A percentile compares a stretch with the other conserved stretches of the same genome.
phyloP scores from a whole-genome alignment of 1,140 invertebrate species.

The Pinna nobilis region DNA sequence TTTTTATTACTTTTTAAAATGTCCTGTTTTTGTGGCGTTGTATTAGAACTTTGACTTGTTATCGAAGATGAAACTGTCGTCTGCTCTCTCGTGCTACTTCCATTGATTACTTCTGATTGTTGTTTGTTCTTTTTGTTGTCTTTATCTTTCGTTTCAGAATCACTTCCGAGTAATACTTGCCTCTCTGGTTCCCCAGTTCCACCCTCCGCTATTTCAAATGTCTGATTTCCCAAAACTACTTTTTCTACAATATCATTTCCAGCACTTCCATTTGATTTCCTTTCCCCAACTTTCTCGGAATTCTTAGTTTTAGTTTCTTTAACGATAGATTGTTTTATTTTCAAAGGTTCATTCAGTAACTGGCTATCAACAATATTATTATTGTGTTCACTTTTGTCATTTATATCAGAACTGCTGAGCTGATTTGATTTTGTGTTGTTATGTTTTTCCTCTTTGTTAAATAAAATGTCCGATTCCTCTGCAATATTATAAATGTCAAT shows the following conservation, averaged over 20 bases:
- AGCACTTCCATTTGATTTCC: not conserved
- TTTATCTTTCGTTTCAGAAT: not conserved
- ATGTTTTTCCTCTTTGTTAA: not conserved
- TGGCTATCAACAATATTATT: not conserved
- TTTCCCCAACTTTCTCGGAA: not conserved
- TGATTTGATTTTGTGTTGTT: not conserved
- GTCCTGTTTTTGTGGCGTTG: too few species aligned
- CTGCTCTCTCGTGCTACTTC: too few species aligned
- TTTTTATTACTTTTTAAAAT: too few species aligned
- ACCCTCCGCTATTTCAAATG: constrained; percentile 17
- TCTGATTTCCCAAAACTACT: constrained; percentile 7
- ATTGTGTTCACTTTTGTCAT: not conserved
- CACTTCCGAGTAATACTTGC: not conserved
- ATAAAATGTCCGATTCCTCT: not conserved
- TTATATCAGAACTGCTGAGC: not conserved
- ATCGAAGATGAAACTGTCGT: too few species aligned
- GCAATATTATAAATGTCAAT: too few species aligned
- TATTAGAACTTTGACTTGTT: too few species aligned
- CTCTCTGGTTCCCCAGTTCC: not conserved
- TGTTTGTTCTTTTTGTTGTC: too few species aligned
- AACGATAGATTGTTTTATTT: too few species aligned
- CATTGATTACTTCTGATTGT: too few species aligned
- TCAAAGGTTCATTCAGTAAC: not conserved
- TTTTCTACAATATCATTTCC: not conserved
- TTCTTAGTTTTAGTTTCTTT: not conserved